Evolutionary conservation across 2,797 vertebrate genomes (phyloP), one percentile per base, ranked within the genome.

Genomic region (Anguilla megastoma): DNA sequence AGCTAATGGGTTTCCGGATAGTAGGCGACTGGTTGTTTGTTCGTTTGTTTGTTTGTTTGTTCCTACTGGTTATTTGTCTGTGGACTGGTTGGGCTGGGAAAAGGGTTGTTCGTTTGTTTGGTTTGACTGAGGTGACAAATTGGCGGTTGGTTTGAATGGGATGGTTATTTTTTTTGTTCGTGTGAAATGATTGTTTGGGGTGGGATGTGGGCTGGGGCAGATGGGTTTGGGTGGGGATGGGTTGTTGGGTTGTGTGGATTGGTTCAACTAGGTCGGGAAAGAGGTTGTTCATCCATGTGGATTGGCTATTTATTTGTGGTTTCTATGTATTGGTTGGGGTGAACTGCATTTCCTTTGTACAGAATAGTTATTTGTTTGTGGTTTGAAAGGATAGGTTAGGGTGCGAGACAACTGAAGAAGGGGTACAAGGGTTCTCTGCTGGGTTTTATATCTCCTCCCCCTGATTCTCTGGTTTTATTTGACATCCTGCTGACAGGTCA

Each of bases 401-500:
- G 45, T 9, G 16, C 50, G 56, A 66, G 14, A 86, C 63, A 33
- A 41, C 66, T 52, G 41, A n/a, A 9, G 9, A 71, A 60, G 45
- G 8, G 45, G 30, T 66, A 52, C 66, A 71, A 83, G 85, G 84
- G 87, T 24, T 87, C 86, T 88, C 87, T 71, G 84, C 48, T 69
- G 50, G 41, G 52, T 69, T 45, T 87, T 88, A 76, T 88, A 85
- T 90, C 84, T 89, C 91, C 91, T 88, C 24, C 60, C 71, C 58
- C 86, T 41, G 41, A 60, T 76, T 56, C 30, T 88, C 91, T 90
- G 91, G 89, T 92, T 92, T 89, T 79, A 91, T 79, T 90, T 90
- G 91, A 90, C 89, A 90, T 88, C 89, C 90, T 88, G 90, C 90
- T 92, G 91, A 92, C 90, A 91, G 90, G 90, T 92, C 91, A 90